phyloP scores from a whole-genome alignment of 2,113 vertebrate species.

The Labeo rohita region DNA sequence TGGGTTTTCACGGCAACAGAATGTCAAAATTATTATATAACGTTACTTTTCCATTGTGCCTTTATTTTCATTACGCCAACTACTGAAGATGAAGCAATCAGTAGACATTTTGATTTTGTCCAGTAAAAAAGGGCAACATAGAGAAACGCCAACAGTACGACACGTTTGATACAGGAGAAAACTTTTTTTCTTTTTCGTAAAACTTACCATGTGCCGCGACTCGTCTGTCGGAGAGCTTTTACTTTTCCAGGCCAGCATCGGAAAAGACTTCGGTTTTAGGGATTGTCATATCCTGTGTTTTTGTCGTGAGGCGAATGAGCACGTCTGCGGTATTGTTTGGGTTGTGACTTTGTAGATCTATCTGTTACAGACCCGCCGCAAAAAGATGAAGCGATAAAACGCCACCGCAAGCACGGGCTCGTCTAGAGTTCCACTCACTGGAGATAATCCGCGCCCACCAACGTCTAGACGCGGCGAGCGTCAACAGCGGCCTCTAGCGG shows the following conservation, averaged over 20 bases:
- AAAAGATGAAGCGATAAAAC: constrained; percentile 21
- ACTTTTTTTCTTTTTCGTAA: constrained; percentile 11
- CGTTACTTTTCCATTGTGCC: neutral
- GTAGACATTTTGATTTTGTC: neutral
- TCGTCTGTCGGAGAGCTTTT: constrained; percentile 12
- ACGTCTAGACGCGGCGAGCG: neutral
- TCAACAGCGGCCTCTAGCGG: neutral
- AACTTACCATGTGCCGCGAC: constrained; percentile 40
- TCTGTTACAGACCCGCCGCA: neutral
- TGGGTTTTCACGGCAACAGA: neutral
- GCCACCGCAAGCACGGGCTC: neutral
- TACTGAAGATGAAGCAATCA: neutral
- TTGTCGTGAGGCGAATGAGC: neutral
- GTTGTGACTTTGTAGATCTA: neutral
- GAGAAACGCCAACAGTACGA: neutral
- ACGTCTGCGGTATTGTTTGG: neutral
- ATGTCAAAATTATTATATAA: neutral
- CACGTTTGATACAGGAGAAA: neutral
- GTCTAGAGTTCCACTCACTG: constrained; percentile 16
- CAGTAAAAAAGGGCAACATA: neutral
- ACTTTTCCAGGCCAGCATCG: constrained; percentile 30
- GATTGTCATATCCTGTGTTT: constrained; percentile 13
- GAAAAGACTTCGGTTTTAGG: neutral
- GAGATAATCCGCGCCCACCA: constrained; percentile 38
- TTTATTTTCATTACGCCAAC: neutral